Evolutionary conservation across 2,113 vertebrate genomes (phyloP), one percentile per base, ranked within the genome.

Genomic region (Sterrhoptilus dennistouni): DNA sequence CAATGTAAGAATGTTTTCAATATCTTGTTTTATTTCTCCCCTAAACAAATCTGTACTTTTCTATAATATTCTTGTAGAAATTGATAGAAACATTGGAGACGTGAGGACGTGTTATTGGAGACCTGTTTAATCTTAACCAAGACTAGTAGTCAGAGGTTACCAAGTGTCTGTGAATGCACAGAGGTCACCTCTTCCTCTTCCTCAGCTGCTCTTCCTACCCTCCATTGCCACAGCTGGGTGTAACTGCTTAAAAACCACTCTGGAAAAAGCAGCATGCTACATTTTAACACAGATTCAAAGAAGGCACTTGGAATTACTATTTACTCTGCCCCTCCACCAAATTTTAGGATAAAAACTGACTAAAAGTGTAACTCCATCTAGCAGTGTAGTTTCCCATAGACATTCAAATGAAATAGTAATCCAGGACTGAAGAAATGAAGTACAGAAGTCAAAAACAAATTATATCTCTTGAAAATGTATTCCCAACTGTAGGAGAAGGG

Each of bases 291-390:
- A 53, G 53, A 68, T 29, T 42, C n/a, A 54, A 66, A 59, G 25
- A 3, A 0, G 0, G 16, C 35, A 64, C 10, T 3, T 40, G 28
- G 52, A 71, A 60, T 71, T 40, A 11, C 6, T 14, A 3, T 59
- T 78, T 54, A 66, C 14, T 5, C 18, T 71, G 12, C 12, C 20
- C 8, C 14, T 69, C 44, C 28, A 25, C 3, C 28, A 35, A 44
- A 53, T 38, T 72, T 80, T 22, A 45, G n/a, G 35, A 24, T 44
- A 75, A 50, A 81, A 92, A 42, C 15, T 17, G 15, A 59, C 13
- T 57, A 60, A 21, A 84, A 83, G 70, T 3, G 5, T 54, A 66
- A 78, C 14, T 77, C 60, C 19, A n/a, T 4, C 28, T 19, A 15
- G 53, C 17, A 57, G 2, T 9, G 23, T 59, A 70, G 31, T 22